A percentile compares a stretch with the other conserved stretches of the same genome.
These are phyloP conservation scores for Drosophila ironensis DNA, from an alignment of 1,140 invertebrate genomes.

Conservation along the genomic window DNA sequence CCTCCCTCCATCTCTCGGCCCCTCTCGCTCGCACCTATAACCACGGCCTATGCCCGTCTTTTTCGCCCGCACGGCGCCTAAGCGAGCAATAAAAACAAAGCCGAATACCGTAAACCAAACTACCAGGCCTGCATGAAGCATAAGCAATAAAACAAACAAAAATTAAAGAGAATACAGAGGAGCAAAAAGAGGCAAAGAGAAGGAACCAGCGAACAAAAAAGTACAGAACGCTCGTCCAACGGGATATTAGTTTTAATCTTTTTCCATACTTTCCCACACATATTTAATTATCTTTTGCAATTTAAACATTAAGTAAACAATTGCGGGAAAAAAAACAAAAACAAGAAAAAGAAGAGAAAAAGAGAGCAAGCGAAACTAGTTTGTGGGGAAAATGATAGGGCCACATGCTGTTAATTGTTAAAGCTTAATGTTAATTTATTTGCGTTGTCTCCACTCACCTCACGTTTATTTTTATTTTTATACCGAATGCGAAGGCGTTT, in stretches of 20 bases:
- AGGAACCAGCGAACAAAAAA: too few species aligned
- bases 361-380: conserved; percentile 13
- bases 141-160: conserved; percentile 7
- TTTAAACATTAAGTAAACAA: conserved; percentile 44
- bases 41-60: conserved; percentile 2
- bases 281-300: conserved; percentile 7
- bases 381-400: too few species aligned
- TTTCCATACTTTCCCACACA: too few species aligned
- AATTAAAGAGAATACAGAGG: too few species aligned
- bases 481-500: conserved; percentile 24
- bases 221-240: conserved; percentile 27
- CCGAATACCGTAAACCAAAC: conserved; percentile 37
- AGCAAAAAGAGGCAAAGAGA: too few species aligned
- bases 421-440: conserved; percentile 46
- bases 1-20: conserved; percentile 3
- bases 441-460: conserved; percentile 48
- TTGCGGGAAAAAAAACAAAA: conserved; percentile 17
- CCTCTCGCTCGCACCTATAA: not conserved
- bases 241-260: conserved; percentile 36
- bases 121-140: conserved; percentile 14
- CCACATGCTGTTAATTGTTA: conserved; percentile 37
- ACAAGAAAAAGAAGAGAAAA: conserved; percentile 1
- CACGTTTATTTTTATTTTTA: conserved; percentile 39
- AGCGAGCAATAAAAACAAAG: conserved; percentile 41
- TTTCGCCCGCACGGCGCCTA: conserved; percentile 2